Base-by-base conservation (phyloP, 2,888 invertebrate genomes). In the Epirrita christyi region DNA sequence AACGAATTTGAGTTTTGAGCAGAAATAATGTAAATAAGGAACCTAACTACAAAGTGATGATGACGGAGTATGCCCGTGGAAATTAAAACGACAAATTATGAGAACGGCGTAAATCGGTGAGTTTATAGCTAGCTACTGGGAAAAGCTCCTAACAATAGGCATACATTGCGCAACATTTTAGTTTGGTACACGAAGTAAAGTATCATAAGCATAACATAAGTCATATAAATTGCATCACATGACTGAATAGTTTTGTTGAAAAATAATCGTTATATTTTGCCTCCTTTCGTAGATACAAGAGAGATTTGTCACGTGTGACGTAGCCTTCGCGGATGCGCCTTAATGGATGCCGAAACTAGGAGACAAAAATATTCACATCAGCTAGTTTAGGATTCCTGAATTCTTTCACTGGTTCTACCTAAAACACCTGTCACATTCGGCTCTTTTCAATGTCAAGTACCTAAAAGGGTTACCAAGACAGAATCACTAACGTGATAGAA, bases 261-360 rank as follows among this genome's bases (percentile, higher is more conserved):
- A 45, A 53, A 8, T 21, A 58, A 53, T 41, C 49, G 43, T 13
- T 11, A 21, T 40, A 21, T 4, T 21, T 34, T 21, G 34, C 14
- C 27, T 38, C 36, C 64, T 49, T 46, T 58, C 43, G 55, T 61
- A 67, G 63, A 66, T 66, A 61, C 38, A 64, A 68, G 51, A 70
- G 72, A 73, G 71, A 77, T 79, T 78, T 73, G 77, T 78, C 77
- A 76, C 53, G 64, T 71, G 76, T 75, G 76, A 70, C 32, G 50
- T 38, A 41, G 65, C 48, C 57, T 55, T 47, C 54, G 46, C 45
- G 54, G 50, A 44, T 71, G 68, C 65, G 71, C 67, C 65, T 75
- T 77, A 76, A 77, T 76, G 76, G 75, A 73, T 68, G 66, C 63
- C 43, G 37, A 47, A 44, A 57, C 42, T 47, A 43, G 13, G 37